Conservation (phyloP, 1,140 invertebrate species). For the Scaptomyza hsui region DNA sequence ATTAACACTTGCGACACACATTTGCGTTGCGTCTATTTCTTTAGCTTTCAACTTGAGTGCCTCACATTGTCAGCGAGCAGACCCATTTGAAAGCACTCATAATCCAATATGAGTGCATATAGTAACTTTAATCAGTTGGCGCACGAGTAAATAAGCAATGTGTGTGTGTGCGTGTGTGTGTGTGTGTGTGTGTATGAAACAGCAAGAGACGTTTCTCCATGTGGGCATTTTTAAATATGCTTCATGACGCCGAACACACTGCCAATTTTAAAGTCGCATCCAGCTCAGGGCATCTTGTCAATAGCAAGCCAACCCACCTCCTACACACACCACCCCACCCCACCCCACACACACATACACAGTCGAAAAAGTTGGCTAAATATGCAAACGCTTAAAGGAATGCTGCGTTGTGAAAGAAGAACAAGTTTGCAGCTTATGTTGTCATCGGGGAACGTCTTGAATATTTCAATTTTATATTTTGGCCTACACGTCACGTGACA, state of each 20-base stretch:
- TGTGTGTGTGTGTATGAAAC: slow-evolving; percentile 1
- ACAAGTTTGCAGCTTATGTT: slow-evolving; percentile 27
- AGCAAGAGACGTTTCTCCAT: slow-evolving; percentile 60
- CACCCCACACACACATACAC: background rate
- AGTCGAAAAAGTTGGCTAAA: background rate
- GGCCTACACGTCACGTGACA: slow-evolving; percentile 74
- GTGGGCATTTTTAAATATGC: slow-evolving; percentile 70
- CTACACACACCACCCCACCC: no score
- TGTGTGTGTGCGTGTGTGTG: background rate
- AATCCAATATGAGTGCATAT: slow-evolving; percentile 68
- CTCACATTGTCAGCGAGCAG: slow-evolving; percentile 47
- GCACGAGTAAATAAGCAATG: slow-evolving; percentile 27
- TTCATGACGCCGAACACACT: slow-evolving; percentile 6
- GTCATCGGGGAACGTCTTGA: slow-evolving; percentile 29
- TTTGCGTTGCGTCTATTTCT: slow-evolving; percentile 53
- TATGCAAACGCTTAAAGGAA: no score
- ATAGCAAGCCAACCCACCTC: slow-evolving; percentile 22
- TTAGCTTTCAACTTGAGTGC: slow-evolving; percentile 70
- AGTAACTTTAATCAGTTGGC: slow-evolving; percentile 79
- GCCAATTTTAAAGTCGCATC: slow-evolving; percentile 60
- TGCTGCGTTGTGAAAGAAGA: background rate
- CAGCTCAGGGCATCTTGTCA: slow-evolving; percentile 62
- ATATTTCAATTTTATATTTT: slow-evolving; percentile 74
- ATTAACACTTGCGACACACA: slow-evolving; percentile 38
- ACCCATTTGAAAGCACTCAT: slow-evolving; percentile 56